Conservation (phyloP, 2,797 vertebrate genomes). For the Melanotaenia parkinsoni region DNA sequence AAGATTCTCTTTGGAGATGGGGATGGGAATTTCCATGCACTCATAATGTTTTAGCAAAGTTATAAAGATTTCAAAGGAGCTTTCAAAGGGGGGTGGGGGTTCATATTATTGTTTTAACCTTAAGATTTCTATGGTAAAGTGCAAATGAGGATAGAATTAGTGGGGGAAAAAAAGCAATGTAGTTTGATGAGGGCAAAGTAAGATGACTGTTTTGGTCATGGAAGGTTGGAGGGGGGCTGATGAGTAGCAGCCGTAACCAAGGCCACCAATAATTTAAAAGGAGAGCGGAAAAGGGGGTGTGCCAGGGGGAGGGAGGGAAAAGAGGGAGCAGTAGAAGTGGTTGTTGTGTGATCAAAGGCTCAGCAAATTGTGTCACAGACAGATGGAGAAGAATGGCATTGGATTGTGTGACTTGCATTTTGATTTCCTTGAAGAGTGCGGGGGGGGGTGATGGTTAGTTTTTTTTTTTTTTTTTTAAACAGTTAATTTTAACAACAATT, state of each 20-base stretch:
- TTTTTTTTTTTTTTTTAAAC: too few species aligned
- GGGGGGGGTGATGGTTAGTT: constrained; percentile 11
- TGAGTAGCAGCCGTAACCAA: constrained; percentile 48
- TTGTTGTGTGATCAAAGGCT: constrained; percentile 80
- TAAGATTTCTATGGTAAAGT: background rate
- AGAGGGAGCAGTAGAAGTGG: constrained; percentile 60
- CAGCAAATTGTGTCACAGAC: constrained; percentile 74
- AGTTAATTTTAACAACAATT: too few species aligned
- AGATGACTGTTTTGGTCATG: constrained; percentile 38
- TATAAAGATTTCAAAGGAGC: constrained; percentile 21
- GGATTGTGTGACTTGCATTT: constrained; percentile 81
- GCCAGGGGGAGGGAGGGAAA: background rate
- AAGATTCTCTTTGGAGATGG: background rate
- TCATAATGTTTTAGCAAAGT: constrained; percentile 15
- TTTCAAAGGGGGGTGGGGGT: too few species aligned
- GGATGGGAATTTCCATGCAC: constrained; percentile 5
- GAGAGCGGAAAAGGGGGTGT: constrained; percentile 38
- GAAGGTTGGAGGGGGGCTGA: constrained; percentile 13
- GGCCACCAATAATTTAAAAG: constrained; percentile 66
- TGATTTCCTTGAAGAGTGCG: constrained; percentile 69
- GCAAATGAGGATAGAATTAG: too few species aligned
- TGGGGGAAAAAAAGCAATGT: background rate
- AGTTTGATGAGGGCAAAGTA: constrained; percentile 29
- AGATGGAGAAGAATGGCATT: constrained; percentile 67
- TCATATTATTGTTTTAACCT: background rate